Percentiles rank a stretch among this genome's conserved stretches.
Evolutionary conservation across 1,140 invertebrate species (phyloP).

Genomic region (Coboldia fuscipes): DNA sequence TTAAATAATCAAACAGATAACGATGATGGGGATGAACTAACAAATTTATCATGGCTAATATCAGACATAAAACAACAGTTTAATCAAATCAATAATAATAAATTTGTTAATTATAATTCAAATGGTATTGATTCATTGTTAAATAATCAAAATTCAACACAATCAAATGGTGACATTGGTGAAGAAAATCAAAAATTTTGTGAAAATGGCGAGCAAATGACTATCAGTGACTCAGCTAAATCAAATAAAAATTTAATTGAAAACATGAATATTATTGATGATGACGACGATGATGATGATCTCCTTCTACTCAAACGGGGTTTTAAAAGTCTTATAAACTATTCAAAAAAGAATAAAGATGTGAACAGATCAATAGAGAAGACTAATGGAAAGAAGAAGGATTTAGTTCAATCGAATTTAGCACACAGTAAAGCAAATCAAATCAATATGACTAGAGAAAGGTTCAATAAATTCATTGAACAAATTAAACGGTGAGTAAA

Average conservation of each 20-base stretch:
- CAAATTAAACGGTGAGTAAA: conserved; percentile 3
- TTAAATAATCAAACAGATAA: conserved; percentile 5
- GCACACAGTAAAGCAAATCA: too few relatives aligned
- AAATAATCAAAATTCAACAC: too few relatives aligned
- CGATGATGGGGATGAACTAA: conserved; percentile 12
- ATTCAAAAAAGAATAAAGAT: too few relatives aligned
- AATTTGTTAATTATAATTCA: too few relatives aligned
- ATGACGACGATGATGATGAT: background rate
- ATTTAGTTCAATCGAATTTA: too few relatives aligned
- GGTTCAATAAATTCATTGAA: background rate
- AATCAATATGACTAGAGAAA: background rate
- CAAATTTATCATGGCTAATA: conserved; percentile 18
- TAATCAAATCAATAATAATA: too few relatives aligned
- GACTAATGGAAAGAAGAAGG: too few relatives aligned
- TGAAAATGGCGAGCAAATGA: background rate
- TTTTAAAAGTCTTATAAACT: background rate
- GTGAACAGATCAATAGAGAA: too few relatives aligned
- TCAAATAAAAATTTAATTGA: conserved; percentile 2
- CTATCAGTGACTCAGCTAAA: conserved; percentile 9
- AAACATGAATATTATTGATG: background rate
- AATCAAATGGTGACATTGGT: too few relatives aligned
- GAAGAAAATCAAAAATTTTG: conserved; percentile 11
- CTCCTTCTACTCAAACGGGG: background rate
- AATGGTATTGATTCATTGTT: too few relatives aligned
- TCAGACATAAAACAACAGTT: too few relatives aligned